phyloP scores from a whole-genome alignment of 2,797 vertebrate species.

The Distichodus sexfasciatus region DNA sequence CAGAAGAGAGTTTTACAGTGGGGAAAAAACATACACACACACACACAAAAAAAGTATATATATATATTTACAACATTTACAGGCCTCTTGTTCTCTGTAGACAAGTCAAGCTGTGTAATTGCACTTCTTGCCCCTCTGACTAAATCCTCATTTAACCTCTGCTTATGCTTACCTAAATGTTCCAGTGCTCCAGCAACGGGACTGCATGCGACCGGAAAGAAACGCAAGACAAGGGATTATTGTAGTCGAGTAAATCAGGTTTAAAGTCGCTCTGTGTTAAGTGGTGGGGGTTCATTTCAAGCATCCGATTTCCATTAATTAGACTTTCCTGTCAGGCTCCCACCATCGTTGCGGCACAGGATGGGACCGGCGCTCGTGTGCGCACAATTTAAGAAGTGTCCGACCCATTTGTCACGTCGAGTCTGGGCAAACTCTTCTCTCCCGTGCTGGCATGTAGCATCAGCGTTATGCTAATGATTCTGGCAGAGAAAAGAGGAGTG shows the following conservation, averaged over 20 bases:
- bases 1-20: too few species aligned
- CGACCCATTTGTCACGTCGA: conserved; percentile 50
- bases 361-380: conserved; percentile 42
- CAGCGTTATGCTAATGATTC: conserved; percentile 69
- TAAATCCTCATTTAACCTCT: conserved; percentile 12
- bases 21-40: too few species aligned
- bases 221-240: conserved; percentile 42
- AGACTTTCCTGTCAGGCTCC: conserved; percentile 60
- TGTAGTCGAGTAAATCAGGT: conserved; percentile 58
- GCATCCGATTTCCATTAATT: conserved; percentile 66
- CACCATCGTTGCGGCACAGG: conserved; percentile 50
- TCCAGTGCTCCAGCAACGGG: conserved; percentile 1
- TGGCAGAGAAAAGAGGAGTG: conserved; percentile 46
- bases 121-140: background rate
- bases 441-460: conserved; percentile 61
- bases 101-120: conserved; percentile 15
- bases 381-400: conserved; percentile 49
- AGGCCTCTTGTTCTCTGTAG: too few species aligned
- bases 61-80: too few species aligned
- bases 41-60: conserved; percentile 28
- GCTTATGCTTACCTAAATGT: conserved; percentile 23
- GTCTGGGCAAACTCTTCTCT: conserved; percentile 63
- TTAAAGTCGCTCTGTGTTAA: conserved; percentile 61
- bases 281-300: conserved; percentile 57
- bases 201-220: conserved; percentile 16